Conservation (phyloP, 2,888 invertebrate species). For the Acleris literana region DNA sequence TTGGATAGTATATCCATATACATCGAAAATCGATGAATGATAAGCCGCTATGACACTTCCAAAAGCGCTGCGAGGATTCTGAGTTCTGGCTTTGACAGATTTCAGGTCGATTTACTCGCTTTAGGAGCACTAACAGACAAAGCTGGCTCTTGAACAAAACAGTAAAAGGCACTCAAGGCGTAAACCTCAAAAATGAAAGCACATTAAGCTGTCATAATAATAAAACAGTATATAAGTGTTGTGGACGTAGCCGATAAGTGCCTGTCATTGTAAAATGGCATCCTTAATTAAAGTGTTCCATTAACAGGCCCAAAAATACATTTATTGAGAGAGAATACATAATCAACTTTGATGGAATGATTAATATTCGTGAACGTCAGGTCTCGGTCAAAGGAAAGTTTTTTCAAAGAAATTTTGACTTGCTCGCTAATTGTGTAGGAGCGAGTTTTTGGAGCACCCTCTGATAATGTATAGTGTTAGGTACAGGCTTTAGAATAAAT, state of each 20-base stretch:
- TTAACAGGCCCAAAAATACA: conserved; percentile 38
- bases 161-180: neutral
- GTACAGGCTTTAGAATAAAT: too few relatives aligned
- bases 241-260: conserved; percentile 43
- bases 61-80: too few relatives aligned
- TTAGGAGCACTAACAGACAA: neutral
- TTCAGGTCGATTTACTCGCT: too few relatives aligned
- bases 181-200: conserved; percentile 7
- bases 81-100: too few relatives aligned
- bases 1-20: too few relatives aligned
- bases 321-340: conserved; percentile 39
- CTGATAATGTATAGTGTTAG: neutral
- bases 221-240: conserved; percentile 31
- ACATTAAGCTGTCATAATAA: conserved; percentile 7
- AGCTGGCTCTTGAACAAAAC: neutral
- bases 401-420: conserved; percentile 15
- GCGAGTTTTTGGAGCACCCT: conserved; percentile 3
- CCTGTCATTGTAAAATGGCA: conserved; percentile 46
- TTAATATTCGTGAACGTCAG: conserved; percentile 30
- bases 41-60: too few relatives aligned
- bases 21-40: too few relatives aligned
- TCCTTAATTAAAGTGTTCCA: conserved; percentile 44
- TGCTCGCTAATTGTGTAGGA: conserved; percentile 1
- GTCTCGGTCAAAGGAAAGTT: conserved; percentile 18
- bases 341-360: conserved; percentile 38